Percentiles rank a stretch among this genome's conserved stretches.
Conservation (phyloP, 2,888 invertebrate genomes). For the Drosophila phalerata region DNA sequence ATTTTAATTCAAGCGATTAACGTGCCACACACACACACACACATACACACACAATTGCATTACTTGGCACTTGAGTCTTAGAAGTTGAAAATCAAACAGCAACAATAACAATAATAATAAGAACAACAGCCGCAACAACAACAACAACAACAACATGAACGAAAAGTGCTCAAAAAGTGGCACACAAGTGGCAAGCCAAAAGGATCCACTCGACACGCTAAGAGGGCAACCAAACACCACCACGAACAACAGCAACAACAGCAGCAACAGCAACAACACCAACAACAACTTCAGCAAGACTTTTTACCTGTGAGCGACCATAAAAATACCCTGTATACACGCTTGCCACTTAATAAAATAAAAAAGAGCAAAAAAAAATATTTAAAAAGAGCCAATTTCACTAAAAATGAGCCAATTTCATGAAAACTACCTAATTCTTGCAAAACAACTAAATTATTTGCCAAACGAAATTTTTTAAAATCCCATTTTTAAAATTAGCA, state of each 20-base stretch:
- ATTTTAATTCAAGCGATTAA: no score
- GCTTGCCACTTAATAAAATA: no score
- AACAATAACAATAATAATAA: conserved; percentile 22
- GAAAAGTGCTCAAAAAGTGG: conserved; percentile 47
- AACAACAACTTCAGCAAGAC: not conserved
- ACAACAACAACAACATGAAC: conserved; percentile 26
- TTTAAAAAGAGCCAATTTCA: no score
- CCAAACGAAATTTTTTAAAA: no score
- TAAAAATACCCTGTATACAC: conserved; percentile 26
- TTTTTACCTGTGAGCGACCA: not conserved
- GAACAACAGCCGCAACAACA: conserved; percentile 20
- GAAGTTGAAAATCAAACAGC: conserved; percentile 24
- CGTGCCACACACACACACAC: conserved; percentile 2
- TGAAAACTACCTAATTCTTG: no score
- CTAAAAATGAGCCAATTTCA: no score
- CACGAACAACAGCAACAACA: conserved; percentile 18
- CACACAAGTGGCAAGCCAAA: conserved; percentile 52
- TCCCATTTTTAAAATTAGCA: no score
- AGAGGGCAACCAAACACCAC: conserved; percentile 46
- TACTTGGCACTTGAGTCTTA: conserved; percentile 35
- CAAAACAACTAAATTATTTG: no score
- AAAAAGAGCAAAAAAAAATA: no score
- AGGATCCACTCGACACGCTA: conserved; percentile 61
- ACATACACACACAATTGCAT: conserved; percentile 20
- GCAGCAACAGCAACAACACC: not conserved